A percentile compares a stretch with the other conserved stretches of the same genome.
phyloP scores from a whole-genome alignment of 2,113 vertebrate genomes.

The Dipodomys merriami region DNA sequence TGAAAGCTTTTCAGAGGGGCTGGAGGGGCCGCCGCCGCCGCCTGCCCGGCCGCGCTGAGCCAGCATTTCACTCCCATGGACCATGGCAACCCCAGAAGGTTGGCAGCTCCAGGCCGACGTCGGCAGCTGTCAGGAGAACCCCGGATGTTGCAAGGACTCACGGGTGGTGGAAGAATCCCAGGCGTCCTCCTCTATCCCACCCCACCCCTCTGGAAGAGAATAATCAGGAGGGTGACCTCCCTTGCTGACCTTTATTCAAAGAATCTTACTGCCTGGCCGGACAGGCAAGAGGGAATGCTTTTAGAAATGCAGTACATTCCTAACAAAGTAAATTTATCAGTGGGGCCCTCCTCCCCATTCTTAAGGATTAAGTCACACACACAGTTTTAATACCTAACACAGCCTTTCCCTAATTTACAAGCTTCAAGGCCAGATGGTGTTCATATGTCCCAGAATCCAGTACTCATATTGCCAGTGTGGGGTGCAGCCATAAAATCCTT shows the following conservation, averaged over 20 bases:
- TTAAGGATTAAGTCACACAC: neutral
- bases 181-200: neutral
- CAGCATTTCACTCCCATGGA: constrained; percentile 64
- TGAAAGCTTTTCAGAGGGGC: constrained; percentile 64
- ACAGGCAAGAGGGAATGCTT: neutral
- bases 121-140: constrained; percentile 42
- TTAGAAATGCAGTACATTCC: neutral
- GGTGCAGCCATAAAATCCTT: neutral
- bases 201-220: neutral
- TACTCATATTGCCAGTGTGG: neutral
- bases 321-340: neutral
- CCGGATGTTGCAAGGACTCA: neutral
- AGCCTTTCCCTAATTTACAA: neutral
- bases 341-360: neutral
- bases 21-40: constrained; percentile 45
- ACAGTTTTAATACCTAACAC: neutral
- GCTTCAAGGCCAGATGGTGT: neutral
- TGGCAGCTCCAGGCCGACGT: neutral
- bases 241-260: constrained; percentile 57
- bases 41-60: neutral
- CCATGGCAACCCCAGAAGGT: constrained; percentile 69
- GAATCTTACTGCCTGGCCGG: neutral
- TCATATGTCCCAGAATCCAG: neutral
- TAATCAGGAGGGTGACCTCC: neutral
- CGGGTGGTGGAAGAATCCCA: neutral